A percentile compares a stretch with the other conserved stretches of the same genome.
Evolutionary conservation across 1,140 invertebrate genomes (phyloP).

Genomic region (Charaxes varanes): DNA sequence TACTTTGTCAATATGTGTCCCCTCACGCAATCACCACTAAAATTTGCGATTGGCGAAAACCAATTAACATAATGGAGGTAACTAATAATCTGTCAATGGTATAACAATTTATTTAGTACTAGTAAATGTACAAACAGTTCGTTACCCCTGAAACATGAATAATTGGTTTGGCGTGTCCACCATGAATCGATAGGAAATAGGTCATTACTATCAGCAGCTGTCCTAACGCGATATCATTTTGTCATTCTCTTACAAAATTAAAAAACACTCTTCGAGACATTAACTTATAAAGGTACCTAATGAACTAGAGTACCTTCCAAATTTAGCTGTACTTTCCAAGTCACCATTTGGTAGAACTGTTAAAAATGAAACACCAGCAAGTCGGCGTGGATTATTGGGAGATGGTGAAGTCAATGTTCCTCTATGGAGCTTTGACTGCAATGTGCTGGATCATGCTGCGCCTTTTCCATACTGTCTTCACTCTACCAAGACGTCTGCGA

Average conservation of each 20-base stretch:
- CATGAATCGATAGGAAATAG: constrained; percentile 47
- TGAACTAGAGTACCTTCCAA: not conserved
- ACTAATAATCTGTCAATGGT: too few species aligned
- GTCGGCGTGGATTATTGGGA: constrained; percentile 70
- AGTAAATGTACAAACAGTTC: too few species aligned
- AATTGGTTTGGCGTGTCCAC: constrained; percentile 38
- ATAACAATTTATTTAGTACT: too few species aligned
- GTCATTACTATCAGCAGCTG: constrained; percentile 29
- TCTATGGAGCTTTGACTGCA: constrained; percentile 59
- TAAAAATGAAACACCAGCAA: constrained; percentile 68
- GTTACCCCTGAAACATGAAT: constrained; percentile 44
- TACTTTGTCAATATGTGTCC: too few species aligned
- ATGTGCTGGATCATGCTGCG: constrained; percentile 69
- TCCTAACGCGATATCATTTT: too few species aligned
- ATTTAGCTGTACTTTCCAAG: not conserved
- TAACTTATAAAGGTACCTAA: not conserved
- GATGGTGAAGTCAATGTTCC: constrained; percentile 63
- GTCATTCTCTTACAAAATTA: too few species aligned
- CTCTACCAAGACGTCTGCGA: constrained; percentile 54
- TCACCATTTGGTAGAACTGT: not conserved
- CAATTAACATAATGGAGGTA: too few species aligned
- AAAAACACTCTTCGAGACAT: too few species aligned
- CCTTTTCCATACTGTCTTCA: constrained; percentile 65
- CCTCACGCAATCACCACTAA: too few species aligned
- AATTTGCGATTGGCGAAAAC: too few species aligned